Conservation (phyloP, 2,797 vertebrate species). For the Kryptolebias ocellatus region DNA sequence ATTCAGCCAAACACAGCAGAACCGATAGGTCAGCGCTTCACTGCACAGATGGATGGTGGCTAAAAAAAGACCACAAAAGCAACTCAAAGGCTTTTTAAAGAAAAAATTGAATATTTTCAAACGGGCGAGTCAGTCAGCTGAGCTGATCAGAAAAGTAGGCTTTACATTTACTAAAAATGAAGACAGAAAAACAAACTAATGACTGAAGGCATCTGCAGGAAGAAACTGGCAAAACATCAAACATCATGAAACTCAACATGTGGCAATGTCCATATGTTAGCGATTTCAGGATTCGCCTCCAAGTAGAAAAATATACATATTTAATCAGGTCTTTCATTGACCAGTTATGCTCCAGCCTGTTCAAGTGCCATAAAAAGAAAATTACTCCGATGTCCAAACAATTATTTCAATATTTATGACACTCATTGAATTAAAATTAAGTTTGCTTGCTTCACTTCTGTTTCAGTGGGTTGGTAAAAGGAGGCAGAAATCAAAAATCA, state of each 20-base stretch:
- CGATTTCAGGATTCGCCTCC: background rate
- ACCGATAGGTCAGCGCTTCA: slow-evolving; percentile 13
- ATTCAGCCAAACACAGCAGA: slow-evolving; percentile 13
- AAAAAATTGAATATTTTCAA: background rate
- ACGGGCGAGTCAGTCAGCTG: slow-evolving; percentile 6
- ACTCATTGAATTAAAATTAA: no score
- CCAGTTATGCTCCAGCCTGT: no score
- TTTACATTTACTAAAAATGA: background rate
- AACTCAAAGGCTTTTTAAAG: slow-evolving; percentile 2
- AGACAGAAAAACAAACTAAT: background rate
- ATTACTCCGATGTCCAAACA: no score
- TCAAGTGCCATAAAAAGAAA: no score
- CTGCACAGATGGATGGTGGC: slow-evolving; percentile 17
- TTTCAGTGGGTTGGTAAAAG: no score
- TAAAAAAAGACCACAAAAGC: slow-evolving; percentile 4
- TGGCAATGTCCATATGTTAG: slow-evolving; percentile 1
- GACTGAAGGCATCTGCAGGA: background rate
- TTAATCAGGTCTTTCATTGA: background rate
- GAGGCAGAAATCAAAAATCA: no score
- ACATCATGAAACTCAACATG: background rate
- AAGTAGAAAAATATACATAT: background rate
- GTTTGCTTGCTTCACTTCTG: no score
- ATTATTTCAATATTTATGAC: no score
- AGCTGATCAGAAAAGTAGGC: slow-evolving; percentile 3
- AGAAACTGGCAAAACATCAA: background rate